These are phyloP conservation scores for Willowsia nigromaculata DNA, from an alignment of 2,888 invertebrate genomes.

Conservation along the genomic window DNA sequence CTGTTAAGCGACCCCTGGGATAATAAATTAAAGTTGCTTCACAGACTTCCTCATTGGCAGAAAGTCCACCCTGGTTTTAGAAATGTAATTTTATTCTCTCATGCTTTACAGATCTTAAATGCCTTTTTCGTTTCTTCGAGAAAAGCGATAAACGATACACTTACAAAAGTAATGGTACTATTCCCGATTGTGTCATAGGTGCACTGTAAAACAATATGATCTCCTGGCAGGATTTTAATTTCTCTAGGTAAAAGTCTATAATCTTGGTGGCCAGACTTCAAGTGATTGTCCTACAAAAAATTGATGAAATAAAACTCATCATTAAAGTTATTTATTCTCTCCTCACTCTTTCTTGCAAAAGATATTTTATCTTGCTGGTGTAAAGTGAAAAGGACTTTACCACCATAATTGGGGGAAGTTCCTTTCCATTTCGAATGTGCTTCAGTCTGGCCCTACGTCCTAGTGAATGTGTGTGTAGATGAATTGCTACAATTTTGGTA, in stretches of 20 bases:
- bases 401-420: conserved; percentile 88
- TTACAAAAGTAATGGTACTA: conserved; percentile 85
- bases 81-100: neutral
- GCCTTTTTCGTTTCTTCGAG: neutral
- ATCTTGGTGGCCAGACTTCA: conserved; percentile 92
- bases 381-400: conserved; percentile 80
- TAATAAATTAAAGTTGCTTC: conserved; percentile 91
- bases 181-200: conserved; percentile 88
- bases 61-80: conserved; percentile 85
- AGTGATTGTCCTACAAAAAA: conserved; percentile 89
- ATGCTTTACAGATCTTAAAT: too few relatives aligned
- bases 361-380: too few relatives aligned
- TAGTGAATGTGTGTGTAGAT: conserved; percentile 90
- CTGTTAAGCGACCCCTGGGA: conserved; percentile 89
- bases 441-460: conserved; percentile 88
- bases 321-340: too few relatives aligned
- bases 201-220: conserved; percentile 91
- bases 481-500: conserved; percentile 90
- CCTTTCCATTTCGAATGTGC: conserved; percentile 88
- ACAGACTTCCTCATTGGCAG: conserved; percentile 93
- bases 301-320: too few relatives aligned
- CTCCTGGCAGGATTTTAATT: conserved; percentile 88
- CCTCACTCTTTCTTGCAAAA: too few relatives aligned
- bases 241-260: conserved; percentile 88
- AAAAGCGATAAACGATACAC: conserved; percentile 26